Evolutionary conservation across 2,797 vertebrate species (phyloP).

Genomic region (Tiaroga cobitis): DNA sequence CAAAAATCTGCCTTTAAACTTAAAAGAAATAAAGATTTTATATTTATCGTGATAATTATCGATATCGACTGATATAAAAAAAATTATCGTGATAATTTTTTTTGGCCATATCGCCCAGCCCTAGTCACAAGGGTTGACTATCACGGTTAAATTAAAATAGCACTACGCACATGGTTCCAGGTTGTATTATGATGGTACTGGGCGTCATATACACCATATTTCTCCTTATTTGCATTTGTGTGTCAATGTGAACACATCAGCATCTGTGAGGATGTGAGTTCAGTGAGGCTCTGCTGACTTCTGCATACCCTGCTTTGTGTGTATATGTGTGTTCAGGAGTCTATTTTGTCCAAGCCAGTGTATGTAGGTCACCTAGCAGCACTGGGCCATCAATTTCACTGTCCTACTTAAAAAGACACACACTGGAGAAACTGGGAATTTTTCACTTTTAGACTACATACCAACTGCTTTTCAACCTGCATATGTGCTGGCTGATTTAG

Average conservation of each 20-base stretch:
- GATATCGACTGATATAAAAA: too few species aligned
- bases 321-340: constrained; percentile 53
- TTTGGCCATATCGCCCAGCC: too few species aligned
- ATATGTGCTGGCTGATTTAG: constrained; percentile 36
- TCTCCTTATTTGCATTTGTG: constrained; percentile 35
- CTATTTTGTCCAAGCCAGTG: constrained; percentile 65
- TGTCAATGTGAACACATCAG: constrained; percentile 54
- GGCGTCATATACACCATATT: constrained; percentile 13
- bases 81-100: too few species aligned
- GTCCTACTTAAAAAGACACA: constrained; percentile 71
- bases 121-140: too few species aligned
- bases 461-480: constrained; percentile 44
- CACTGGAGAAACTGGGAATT: constrained; percentile 64
- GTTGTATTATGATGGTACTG: neutral
- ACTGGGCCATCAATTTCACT: constrained; percentile 72
- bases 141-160: neutral
- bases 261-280: constrained; percentile 53
- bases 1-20: too few species aligned
- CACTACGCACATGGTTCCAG: neutral
- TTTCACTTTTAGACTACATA: constrained; percentile 57
- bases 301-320: constrained; percentile 52
- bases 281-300: constrained; percentile 47
- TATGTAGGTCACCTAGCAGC: constrained; percentile 74
- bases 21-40: too few species aligned
- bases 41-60: too few species aligned